Percentiles rank a stretch among this genome's conserved stretches.
Conservation (phyloP, 35 echinoderm and acorn worm genomes). For the Strongylocentrotus purpuratus region DNA sequence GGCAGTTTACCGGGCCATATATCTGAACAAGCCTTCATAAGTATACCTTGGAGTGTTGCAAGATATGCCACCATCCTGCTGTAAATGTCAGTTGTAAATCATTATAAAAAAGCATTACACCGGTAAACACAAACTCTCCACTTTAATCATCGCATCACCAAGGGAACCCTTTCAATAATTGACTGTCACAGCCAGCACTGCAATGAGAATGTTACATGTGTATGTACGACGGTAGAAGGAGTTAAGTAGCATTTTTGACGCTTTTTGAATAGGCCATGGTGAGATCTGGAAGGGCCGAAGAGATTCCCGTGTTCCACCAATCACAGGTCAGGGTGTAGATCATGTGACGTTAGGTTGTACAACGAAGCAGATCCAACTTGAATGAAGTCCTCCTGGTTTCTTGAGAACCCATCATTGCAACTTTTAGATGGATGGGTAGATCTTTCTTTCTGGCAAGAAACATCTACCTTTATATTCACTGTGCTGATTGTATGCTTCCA, state of each 20-base stretch:
- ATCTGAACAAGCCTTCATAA: no score
- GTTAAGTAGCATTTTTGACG: not conserved
- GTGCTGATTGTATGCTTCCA: not conserved
- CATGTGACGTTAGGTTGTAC: not conserved
- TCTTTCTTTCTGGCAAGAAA: not conserved
- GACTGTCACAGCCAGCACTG: not conserved
- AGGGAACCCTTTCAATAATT: not conserved
- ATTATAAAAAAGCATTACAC: no score
- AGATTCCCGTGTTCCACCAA: not conserved
- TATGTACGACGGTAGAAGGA: no score
- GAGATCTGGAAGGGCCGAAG: not conserved
- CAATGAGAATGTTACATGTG: not conserved
- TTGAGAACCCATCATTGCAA: not conserved
- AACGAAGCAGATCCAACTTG: not conserved
- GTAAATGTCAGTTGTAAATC: no score
- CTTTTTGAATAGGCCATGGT: not conserved
- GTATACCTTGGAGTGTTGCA: no score
- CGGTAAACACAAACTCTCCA: no score
- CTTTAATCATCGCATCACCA: not conserved
- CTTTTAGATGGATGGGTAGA: not conserved
- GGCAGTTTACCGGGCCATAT: no score
- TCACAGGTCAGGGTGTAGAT: not conserved
- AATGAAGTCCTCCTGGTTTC: not conserved
- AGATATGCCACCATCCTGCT: no score
- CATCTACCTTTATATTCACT: not conserved